These are phyloP conservation scores for Axea sp. DNA, from an alignment of 2,888 invertebrate species.

Conservation along the genomic window DNA sequence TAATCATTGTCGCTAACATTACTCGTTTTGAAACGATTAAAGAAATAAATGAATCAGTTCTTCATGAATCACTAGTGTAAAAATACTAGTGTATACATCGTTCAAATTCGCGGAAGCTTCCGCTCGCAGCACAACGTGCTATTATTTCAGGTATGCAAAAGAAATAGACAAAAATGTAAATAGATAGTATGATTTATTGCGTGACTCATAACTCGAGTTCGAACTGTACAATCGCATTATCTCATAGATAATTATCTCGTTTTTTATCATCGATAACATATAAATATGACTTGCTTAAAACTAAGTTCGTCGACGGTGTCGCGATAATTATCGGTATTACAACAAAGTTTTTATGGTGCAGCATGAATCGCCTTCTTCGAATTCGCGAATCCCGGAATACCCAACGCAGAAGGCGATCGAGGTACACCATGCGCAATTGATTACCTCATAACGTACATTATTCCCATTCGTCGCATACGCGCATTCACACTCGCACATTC, in stretches of 20 bases:
- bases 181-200: conserved; percentile 56
- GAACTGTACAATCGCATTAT: conserved; percentile 62
- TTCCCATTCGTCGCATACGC: background rate
- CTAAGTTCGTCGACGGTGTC: conserved; percentile 42
- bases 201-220: conserved; percentile 60
- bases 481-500: conserved; percentile 4
- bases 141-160: too few relatives aligned
- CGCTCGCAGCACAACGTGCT: too few relatives aligned
- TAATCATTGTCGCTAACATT: too few relatives aligned
- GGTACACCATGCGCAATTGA: conserved; percentile 70
- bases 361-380: conserved; percentile 74
- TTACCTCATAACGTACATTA: background rate
- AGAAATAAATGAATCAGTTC: too few relatives aligned
- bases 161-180: conserved; percentile 7
- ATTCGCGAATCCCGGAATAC: conserved; percentile 10
- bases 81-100: too few relatives aligned
- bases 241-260: conserved; percentile 56
- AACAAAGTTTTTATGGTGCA: conserved; percentile 75
- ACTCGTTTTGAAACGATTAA: too few relatives aligned
- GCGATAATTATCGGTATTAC: too few relatives aligned
- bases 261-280: conserved; percentile 37
- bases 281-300: conserved; percentile 62
- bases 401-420: conserved; percentile 73
- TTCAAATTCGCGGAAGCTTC: too few relatives aligned
- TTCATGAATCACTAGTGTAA: too few relatives aligned